Conservation (phyloP, 64 coral and sea anemone genomes). For the Acropora tenuis region DNA sequence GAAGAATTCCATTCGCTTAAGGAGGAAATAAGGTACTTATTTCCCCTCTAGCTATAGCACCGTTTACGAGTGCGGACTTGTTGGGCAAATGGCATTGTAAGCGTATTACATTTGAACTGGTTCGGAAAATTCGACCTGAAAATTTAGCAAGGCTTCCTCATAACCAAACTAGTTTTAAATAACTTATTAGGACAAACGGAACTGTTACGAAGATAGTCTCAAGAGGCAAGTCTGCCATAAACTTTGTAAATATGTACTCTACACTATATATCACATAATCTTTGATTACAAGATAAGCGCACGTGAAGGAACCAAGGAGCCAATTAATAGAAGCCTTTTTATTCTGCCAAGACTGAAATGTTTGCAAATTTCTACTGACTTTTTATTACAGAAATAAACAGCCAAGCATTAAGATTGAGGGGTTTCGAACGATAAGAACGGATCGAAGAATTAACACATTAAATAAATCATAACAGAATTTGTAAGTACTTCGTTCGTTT, state of each 20-base stretch:
- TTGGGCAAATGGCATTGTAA: conserved; percentile 7
- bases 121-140: background rate
- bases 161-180: background rate
- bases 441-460: conserved; percentile 39
- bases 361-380: background rate
- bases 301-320: background rate
- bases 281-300: conserved; percentile 54
- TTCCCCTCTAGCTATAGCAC: background rate
- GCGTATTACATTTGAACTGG: conserved; percentile 12
- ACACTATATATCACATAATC: conserved; percentile 19
- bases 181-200: background rate
- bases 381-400: background rate
- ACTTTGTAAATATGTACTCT: conserved; percentile 62
- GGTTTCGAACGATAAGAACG: background rate
- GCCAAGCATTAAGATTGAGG: background rate
- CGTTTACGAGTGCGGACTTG: conserved; percentile 22
- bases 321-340: background rate
- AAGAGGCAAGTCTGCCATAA: background rate
- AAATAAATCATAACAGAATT: conserved; percentile 58
- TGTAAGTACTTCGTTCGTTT: conserved; percentile 22
- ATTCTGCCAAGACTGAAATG: background rate
- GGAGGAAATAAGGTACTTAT: background rate
- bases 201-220: conserved; percentile 17
- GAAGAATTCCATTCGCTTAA: background rate
- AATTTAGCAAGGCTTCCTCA: background rate